Evolutionary conservation across 2,888 invertebrate genomes (phyloP), one percentile per base, ranked within the genome.

Genomic region (Minunthozetes semirufus): DNA sequence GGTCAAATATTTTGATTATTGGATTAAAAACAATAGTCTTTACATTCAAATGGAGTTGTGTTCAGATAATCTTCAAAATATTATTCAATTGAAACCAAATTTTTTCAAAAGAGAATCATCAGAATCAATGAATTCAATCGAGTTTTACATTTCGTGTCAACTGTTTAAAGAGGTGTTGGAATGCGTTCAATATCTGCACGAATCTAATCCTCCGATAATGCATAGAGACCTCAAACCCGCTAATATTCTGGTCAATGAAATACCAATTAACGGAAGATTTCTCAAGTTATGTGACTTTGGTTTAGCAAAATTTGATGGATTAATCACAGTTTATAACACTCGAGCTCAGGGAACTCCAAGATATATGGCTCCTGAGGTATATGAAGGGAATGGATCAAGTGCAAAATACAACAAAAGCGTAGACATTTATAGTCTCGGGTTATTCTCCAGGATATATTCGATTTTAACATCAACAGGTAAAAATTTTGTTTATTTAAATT

Each of bases 11-110:
- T 27, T 27, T 17, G 17, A 17, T 33, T 29, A 17, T 3, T 63
- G 63, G 63, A 63, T 63, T 33, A 33, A 63, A 38, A 38, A 63
- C 27, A 33, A 63, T 63, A n/a, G 0, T 2, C 9, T 63, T 63
- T 63, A 33, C n/a, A 63, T 63, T 33, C 63, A 63, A 63, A 63
- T 63, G 63, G 63, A 63, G 13, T 63, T 33, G n/a, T 63, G 63
- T 63, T 63, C 29, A 2, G 29, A 6, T 59, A 19, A 11, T 59
- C 19, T 59, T 15, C 11, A 27, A 15, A 59, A 59, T 25, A 27
- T 59, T 17, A 25, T 59, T 4, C 11, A 22, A 2, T 9, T 11
- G 27, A 59, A 59, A 17, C 59, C 59, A 59, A 25, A 25, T 27
- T 15, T 15, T 6, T 59, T 59, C 15, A 25, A 27, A 59, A 25